Conservation (phyloP, 2,113 vertebrate genomes). For the Nymphicus hollandicus region DNA sequence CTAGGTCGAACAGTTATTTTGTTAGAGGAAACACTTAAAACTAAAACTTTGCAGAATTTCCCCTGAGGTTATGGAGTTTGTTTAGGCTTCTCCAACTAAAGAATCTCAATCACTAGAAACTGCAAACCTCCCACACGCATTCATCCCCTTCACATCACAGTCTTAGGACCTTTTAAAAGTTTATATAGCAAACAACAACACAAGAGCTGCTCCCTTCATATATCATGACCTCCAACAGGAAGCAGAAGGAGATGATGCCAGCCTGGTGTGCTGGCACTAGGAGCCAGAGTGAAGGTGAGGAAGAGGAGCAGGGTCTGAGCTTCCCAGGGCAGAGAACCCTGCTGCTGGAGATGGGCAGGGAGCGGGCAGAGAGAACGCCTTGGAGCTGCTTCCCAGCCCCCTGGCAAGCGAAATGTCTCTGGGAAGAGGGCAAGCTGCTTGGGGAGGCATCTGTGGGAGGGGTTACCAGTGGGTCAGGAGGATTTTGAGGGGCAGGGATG, state of each 20-base stretch:
- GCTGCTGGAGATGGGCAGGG: accelerated
- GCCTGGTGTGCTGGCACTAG: not conserved
- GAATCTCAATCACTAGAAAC: conserved; percentile 28
- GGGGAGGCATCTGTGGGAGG: not conserved
- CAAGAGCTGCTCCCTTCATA: not conserved
- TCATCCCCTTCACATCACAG: not conserved
- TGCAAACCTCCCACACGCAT: conserved; percentile 12
- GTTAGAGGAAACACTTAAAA: conserved; percentile 48
- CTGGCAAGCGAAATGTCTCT: accelerated
- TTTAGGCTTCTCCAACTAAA: conserved; percentile 48
- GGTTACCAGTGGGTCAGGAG: not conserved
- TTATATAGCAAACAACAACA: conserved; percentile 15
- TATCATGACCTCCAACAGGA: not conserved
- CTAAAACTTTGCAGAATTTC: conserved; percentile 30
- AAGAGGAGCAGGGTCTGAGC: not conserved
- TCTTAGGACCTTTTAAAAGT: not conserved
- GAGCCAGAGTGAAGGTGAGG: not conserved
- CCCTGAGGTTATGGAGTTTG: conserved; percentile 45
- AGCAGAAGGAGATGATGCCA: not conserved
- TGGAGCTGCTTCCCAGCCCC: not conserved
- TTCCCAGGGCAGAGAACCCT: not conserved
- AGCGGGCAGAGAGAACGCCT: not conserved
- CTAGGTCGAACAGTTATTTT: conserved; percentile 5
- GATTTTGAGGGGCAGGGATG: not conserved
- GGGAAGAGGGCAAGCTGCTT: not conserved